Evolutionary conservation across 1,140 invertebrate genomes (phyloP).

Genomic region (Drosophila ercepeae): DNA sequence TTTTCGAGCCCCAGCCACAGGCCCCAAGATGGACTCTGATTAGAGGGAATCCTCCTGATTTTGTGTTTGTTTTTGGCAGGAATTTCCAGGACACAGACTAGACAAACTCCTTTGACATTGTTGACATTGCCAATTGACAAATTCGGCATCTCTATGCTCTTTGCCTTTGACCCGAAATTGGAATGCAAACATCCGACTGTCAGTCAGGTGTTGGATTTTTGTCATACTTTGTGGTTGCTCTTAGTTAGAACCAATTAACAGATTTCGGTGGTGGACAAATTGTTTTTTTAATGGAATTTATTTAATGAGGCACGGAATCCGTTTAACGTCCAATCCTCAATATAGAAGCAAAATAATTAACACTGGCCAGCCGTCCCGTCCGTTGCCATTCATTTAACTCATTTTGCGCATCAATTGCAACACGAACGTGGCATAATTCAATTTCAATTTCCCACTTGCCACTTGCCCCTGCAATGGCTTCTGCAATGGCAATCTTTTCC

Average conservation of each 20-base stretch:
- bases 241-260: constrained; percentile 50
- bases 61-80: constrained; percentile 1
- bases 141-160: neutral
- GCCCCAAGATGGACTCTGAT: constrained; percentile 43
- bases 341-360: constrained; percentile 37
- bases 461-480: constrained; percentile 34
- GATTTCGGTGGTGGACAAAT: constrained; percentile 7
- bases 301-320: neutral
- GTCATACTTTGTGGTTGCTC: constrained; percentile 36
- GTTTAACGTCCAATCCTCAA: constrained; percentile 14
- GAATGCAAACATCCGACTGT: neutral
- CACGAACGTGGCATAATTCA: constrained; percentile 33
- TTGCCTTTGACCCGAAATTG: neutral
- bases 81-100: neutral
- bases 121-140: neutral
- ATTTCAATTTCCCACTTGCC: constrained; percentile 60
- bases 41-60: constrained; percentile 35
- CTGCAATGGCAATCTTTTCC: too few species aligned
- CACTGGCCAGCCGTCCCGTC: constrained; percentile 34
- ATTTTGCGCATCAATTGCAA: constrained; percentile 33
- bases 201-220: constrained; percentile 23
- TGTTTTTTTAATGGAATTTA: constrained; percentile 19
- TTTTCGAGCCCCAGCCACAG: neutral
- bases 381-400: constrained; percentile 39
- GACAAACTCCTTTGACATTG: neutral